Conservation (phyloP, 1,140 invertebrate species). For the Heliconius hermathena region DNA sequence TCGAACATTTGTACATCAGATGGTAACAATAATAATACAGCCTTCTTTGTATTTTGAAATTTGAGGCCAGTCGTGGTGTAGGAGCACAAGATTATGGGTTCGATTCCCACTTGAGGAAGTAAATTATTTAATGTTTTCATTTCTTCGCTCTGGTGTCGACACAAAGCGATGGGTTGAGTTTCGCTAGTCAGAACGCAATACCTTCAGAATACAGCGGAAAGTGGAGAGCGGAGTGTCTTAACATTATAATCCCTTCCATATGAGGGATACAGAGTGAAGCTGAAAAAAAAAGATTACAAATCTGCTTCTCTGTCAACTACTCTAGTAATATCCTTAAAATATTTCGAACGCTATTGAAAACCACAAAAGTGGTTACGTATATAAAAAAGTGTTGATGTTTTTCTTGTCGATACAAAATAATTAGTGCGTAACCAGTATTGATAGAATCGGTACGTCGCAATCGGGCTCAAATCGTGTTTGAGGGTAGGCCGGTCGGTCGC, state of each 20-base stretch:
- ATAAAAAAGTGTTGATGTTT: neutral
- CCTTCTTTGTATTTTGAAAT: neutral
- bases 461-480: constrained; percentile 41
- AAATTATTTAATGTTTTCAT: neutral
- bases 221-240: too few species aligned
- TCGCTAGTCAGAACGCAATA: too few species aligned
- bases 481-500: constrained; percentile 34
- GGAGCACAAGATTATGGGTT: too few species aligned
- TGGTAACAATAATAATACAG: neutral
- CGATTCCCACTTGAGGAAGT: too few species aligned
- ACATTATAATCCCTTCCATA: too few species aligned
- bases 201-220: too few species aligned
- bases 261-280: too few species aligned
- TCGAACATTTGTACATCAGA: constrained; percentile 20
- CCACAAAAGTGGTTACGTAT: neutral
- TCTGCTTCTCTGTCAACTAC: neutral
- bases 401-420: neutral
- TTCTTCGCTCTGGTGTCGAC: neutral
- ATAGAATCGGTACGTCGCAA: constrained; percentile 42
- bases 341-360: neutral
- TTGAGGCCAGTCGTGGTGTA: too few species aligned
- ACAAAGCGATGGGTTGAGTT: too few species aligned
- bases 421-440: constrained; percentile 22
- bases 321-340: neutral
- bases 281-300: too few species aligned